Evolutionary conservation across 1,140 invertebrate species (phyloP).

Genomic region (Whitmania pigra): DNA sequence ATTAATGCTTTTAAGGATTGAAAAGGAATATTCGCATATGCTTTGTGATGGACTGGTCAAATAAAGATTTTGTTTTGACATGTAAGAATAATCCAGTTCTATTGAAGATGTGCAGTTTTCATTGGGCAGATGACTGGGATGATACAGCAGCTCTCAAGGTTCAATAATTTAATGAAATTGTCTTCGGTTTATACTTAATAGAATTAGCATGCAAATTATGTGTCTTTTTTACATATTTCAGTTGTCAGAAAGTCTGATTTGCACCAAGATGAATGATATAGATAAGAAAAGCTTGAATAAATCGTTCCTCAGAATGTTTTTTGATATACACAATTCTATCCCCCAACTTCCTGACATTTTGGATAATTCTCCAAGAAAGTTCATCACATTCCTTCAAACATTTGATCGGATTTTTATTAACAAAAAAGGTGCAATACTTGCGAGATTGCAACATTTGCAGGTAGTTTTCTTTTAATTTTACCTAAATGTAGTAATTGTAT

Average conservation of each 20-base stretch:
- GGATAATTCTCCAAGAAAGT: constrained; percentile 45
- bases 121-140: constrained; percentile 58
- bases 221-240: not conserved
- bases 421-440: constrained; percentile 47
- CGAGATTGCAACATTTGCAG: constrained; percentile 50
- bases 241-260: not conserved
- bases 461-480: constrained; percentile 36
- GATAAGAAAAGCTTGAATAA: not conserved
- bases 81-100: constrained; percentile 67
- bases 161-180: not conserved
- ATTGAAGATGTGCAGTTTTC: constrained; percentile 58
- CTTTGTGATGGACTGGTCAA: constrained; percentile 65
- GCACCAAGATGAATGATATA: not conserved
- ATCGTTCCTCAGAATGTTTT: not conserved
- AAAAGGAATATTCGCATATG: constrained; percentile 68
- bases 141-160: constrained; percentile 49
- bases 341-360: constrained; percentile 1
- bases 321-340: not conserved
- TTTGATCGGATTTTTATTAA: constrained; percentile 49
- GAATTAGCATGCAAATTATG: not conserved
- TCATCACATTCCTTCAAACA: constrained; percentile 51
- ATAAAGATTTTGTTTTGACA: constrained; percentile 53
- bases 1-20: constrained; percentile 51
- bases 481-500: no score
- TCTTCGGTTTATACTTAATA: not conserved